Evolutionary conservation across 2,113 vertebrate genomes (phyloP).

Genomic region (Tyrannus savana): DNA sequence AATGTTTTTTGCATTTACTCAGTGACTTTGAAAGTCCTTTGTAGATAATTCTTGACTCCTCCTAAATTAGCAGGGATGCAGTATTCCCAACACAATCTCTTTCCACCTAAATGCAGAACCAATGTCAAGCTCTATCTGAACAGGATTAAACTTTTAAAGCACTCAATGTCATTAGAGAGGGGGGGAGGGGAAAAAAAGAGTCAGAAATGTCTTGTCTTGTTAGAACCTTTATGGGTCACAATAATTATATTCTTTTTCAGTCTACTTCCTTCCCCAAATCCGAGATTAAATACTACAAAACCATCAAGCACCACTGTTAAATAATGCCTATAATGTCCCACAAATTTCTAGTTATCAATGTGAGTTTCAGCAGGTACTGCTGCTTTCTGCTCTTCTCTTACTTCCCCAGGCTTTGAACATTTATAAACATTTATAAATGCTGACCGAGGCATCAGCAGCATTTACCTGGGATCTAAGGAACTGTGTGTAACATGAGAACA

Average conservation of each 20-base stretch:
- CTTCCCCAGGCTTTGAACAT: neutral
- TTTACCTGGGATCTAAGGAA: neutral
- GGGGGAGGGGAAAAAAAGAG: rapidly evolving
- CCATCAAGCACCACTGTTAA: neutral
- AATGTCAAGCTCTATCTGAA: neutral
- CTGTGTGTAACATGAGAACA: neutral
- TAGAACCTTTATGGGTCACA: neutral
- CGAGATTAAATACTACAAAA: neutral
- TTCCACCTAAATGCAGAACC: neutral
- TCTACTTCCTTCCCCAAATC: neutral
- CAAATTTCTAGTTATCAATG: neutral
- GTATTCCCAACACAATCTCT: constrained; percentile 34
- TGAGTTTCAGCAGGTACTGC: neutral
- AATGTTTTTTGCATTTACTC: neutral
- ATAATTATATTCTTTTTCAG: neutral
- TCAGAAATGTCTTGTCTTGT: neutral
- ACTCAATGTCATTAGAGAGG: neutral
- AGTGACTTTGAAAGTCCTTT: constrained; percentile 8
- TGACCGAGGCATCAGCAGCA: neutral
- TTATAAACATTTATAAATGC: neutral
- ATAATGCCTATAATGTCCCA: neutral
- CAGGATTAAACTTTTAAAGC: neutral
- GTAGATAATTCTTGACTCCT: neutral
- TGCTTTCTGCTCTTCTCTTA: neutral
- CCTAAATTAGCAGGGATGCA: constrained; percentile 13